Conservation (phyloP, 2,797 vertebrate genomes). For the Sibirionetta formosa region DNA sequence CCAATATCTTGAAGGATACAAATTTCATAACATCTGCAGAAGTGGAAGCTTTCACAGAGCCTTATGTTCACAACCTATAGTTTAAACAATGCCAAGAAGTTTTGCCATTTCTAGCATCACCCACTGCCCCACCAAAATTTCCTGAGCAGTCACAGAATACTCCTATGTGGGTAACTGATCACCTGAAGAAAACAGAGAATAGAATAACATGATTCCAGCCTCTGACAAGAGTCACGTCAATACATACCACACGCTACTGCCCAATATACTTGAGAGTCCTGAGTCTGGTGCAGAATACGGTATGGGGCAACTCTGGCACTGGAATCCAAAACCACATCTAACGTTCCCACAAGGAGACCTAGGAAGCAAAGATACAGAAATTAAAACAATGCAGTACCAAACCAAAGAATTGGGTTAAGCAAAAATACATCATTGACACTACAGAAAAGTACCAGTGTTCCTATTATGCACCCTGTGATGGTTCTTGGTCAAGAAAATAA, state of each 20-base stretch:
- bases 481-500: not conserved
- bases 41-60: not conserved
- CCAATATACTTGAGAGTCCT: slow-evolving; percentile 96
- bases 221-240: not conserved
- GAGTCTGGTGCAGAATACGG: slow-evolving; percentile 95
- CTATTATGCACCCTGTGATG: rapidly evolving
- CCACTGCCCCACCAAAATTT: not conserved
- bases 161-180: rapidly evolving
- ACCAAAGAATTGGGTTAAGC: not conserved
- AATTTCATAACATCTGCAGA: not conserved
- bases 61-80: not conserved
- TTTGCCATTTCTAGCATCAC: not conserved
- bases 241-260: slow-evolving; percentile 93
- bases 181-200: not conserved
- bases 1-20: not conserved
- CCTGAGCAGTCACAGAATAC: not conserved
- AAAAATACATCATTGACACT: not conserved
- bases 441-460: not conserved
- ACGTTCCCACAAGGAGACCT: slow-evolving; percentile 93
- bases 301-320: slow-evolving; percentile 96
- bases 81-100: not conserved
- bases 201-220: not conserved
- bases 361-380: slow-evolving; percentile 6
- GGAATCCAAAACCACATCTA: slow-evolving; percentile 97
- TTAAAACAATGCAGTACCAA: not conserved